A percentile compares a stretch with the other conserved stretches of the same genome.
Conservation (phyloP, 1,140 invertebrate species). For the Diorhabda elongata region DNA sequence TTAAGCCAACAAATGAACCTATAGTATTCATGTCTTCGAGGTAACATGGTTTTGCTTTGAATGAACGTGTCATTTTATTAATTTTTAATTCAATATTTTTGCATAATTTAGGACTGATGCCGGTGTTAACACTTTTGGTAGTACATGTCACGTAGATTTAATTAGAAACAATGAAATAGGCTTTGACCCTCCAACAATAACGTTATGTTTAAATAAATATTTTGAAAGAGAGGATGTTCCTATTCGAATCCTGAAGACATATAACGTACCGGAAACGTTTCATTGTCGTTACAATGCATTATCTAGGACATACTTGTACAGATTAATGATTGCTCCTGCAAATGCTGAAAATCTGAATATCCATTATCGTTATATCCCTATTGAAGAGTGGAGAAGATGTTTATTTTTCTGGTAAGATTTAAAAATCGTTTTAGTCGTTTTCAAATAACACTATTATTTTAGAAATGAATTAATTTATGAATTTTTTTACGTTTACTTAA, state of each 20-base stretch:
- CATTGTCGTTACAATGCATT: constrained; percentile 56
- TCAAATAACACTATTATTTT: no score
- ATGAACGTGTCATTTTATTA: neutral
- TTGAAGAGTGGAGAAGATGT: constrained; percentile 54
- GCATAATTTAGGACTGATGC: constrained; percentile 61
- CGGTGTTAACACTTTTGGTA: constrained; percentile 65
- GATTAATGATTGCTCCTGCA: constrained; percentile 48
- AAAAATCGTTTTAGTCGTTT: neutral
- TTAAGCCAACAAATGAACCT: constrained; percentile 52
- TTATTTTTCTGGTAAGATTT: constrained; percentile 49
- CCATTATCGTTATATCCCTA: constrained; percentile 45
- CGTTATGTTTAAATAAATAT: constrained; percentile 55
- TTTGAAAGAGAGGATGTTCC: constrained; percentile 53
- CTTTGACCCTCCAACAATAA: constrained; percentile 50
- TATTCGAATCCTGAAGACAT: constrained; percentile 54
- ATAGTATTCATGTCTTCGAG: constrained; percentile 58
- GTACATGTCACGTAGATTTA: constrained; percentile 62
- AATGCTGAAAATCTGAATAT: constrained; percentile 38
- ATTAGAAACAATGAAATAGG: constrained; percentile 45
- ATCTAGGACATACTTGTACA: constrained; percentile 65
- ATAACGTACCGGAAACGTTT: constrained; percentile 57
- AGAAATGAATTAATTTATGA: no score
- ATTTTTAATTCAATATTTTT: neutral
- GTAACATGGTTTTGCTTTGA: constrained; percentile 42
- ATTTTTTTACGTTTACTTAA: no score